Evolutionary conservation across 2,888 invertebrate genomes (phyloP).

Genomic region (Plebejus argus): DNA sequence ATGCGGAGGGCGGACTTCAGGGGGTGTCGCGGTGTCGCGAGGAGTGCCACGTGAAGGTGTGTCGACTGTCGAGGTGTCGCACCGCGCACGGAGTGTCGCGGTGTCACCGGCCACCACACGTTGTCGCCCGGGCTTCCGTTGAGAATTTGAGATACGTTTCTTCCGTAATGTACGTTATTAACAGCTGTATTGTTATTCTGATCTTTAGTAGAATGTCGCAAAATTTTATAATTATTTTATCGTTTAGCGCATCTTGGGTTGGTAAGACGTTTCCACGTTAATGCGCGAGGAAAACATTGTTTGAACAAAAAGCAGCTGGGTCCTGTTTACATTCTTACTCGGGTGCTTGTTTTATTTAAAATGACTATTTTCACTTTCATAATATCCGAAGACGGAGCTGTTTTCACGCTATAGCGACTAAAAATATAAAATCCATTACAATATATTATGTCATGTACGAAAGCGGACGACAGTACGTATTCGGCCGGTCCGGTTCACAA

Average conservation of each 20-base stretch:
- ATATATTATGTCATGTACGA: background rate
- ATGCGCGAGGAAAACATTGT: background rate
- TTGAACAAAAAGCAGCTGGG: background rate
- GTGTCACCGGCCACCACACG: background rate
- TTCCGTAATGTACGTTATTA: too few relatives aligned
- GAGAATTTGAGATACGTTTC: too few relatives aligned
- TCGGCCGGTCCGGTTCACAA: conserved; percentile 9
- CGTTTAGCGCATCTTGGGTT: too few relatives aligned
- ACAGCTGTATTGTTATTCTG: too few relatives aligned
- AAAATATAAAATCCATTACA: background rate
- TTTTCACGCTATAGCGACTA: background rate
- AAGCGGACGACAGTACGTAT: background rate
- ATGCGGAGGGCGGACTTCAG: background rate
- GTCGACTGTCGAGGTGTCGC: background rate
- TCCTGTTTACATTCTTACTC: background rate
- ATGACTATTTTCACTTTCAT: background rate
- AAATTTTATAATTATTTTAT: too few relatives aligned
- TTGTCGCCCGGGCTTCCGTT: background rate
- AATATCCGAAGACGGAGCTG: background rate
- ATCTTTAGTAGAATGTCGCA: too few relatives aligned
- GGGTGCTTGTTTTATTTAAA: background rate
- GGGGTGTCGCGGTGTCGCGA: background rate
- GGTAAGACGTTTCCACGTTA: background rate
- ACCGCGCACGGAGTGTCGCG: background rate
- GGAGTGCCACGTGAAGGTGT: background rate